phyloP scores from a whole-genome alignment of 2,888 invertebrate genomes.

The Stenodera caucasica region DNA sequence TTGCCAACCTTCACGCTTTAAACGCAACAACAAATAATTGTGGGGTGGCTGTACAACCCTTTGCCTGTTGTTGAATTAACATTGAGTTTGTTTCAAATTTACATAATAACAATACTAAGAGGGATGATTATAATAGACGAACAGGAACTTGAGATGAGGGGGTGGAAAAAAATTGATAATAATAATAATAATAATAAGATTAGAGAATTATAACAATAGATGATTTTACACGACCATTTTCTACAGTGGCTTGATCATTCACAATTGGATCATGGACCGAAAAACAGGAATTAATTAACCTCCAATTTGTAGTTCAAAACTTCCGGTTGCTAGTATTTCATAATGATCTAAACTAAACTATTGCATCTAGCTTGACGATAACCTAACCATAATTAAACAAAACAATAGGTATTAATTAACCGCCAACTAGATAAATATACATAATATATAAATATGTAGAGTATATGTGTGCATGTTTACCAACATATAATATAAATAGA shows the following conservation, averaged over 20 bases:
- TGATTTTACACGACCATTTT: background rate
- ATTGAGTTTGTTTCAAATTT: slow-evolving; percentile 37
- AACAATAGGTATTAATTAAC: slow-evolving; percentile 27
- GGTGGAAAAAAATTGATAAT: background rate
- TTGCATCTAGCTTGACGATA: slow-evolving; percentile 14
- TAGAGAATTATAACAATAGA: background rate
- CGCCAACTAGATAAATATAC: slow-evolving; percentile 22
- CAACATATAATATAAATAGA: background rate
- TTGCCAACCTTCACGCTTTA: slow-evolving; percentile 37
- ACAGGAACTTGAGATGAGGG: background rate
- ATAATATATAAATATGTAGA: slow-evolving; percentile 4
- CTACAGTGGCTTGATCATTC: background rate
- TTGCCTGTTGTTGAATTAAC: slow-evolving; percentile 33
- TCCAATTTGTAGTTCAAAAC: slow-evolving; percentile 22
- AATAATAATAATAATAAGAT: no score
- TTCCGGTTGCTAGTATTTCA: slow-evolving; percentile 16
- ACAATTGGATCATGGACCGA: background rate
- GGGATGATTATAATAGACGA: background rate
- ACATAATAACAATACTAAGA: slow-evolving; percentile 32
- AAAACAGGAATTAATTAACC: slow-evolving; percentile 19
- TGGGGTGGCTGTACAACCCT: slow-evolving; percentile 28
- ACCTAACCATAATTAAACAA: slow-evolving; percentile 22
- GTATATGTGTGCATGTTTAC: background rate
- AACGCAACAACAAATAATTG: slow-evolving; percentile 42
- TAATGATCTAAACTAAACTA: background rate